phyloP scores from a whole-genome alignment of 2,797 vertebrate species.

The Eulemur rubriventer region DNA sequence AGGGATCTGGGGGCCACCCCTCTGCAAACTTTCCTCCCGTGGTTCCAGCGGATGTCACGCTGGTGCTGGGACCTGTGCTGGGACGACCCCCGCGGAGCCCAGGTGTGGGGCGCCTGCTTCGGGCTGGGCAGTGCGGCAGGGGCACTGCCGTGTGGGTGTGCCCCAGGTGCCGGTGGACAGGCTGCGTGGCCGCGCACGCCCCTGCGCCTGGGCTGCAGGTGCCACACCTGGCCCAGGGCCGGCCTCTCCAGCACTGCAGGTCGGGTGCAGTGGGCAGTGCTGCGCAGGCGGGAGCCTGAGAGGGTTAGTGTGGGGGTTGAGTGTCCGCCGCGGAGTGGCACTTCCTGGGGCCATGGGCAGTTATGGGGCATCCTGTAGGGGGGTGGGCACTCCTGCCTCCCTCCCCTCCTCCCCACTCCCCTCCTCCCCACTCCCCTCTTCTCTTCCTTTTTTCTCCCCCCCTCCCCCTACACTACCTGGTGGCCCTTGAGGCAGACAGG shows the following conservation, averaged over 20 bases:
- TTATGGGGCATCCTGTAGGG: not conserved
- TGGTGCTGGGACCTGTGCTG: not conserved
- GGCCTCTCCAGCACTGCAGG: not conserved
- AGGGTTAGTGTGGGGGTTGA: not conserved
- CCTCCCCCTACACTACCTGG: no score
- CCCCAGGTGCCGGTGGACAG: not conserved
- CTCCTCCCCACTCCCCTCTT: no score
- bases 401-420: no score
- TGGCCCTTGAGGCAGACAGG: not conserved
- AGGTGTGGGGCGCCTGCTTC: not conserved
- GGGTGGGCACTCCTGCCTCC: not conserved
- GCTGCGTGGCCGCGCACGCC: accelerated
- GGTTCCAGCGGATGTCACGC: not conserved
- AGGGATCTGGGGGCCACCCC: not conserved
- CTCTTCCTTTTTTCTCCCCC: no score
- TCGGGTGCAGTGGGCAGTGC: not conserved
- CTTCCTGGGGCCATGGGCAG: not conserved
- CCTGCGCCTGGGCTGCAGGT: not conserved
- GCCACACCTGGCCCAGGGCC: not conserved
- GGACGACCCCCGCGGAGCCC: not conserved
- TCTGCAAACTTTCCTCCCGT: conserved; percentile 39
- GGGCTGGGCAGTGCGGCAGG: not conserved
- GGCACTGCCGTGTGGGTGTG: not conserved
- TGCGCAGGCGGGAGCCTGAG: not conserved
- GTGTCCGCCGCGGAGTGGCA: no score